Evolutionary conservation across 1,140 invertebrate species (phyloP).

Genomic region (Drosophila orena): DNA sequence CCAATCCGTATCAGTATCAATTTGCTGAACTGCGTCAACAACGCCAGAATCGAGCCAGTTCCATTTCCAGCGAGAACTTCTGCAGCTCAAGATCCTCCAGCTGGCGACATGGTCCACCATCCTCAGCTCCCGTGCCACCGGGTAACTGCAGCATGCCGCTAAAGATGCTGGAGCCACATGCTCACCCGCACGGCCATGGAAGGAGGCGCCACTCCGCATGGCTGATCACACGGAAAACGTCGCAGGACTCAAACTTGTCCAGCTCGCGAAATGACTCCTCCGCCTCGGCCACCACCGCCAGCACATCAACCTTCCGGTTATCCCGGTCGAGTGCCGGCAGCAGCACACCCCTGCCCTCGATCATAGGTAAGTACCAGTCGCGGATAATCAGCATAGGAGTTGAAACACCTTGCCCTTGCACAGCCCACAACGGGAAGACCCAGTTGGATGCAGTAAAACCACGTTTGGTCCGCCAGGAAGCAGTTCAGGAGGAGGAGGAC

Average conservation of each 20-base stretch:
- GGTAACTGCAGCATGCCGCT: slow-evolving; percentile 90
- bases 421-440: slow-evolving; percentile 75
- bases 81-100: slow-evolving; percentile 93
- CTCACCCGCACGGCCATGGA: slow-evolving; percentile 75
- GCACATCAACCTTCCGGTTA: slow-evolving; percentile 93
- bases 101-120: slow-evolving; percentile 90
- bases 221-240: slow-evolving; percentile 94
- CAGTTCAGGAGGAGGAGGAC: slow-evolving; percentile 89
- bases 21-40: slow-evolving; percentile 91
- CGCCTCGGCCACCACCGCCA: slow-evolving; percentile 92
- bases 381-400: too few species aligned
- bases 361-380: slow-evolving; percentile 59
- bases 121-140: slow-evolving; percentile 79
- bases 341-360: slow-evolving; percentile 82
- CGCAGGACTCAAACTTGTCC: slow-evolving; percentile 95
- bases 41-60: slow-evolving; percentile 91
- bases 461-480: slow-evolving; percentile 90
- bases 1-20: slow-evolving; percentile 91
- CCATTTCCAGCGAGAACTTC: slow-evolving; percentile 95
- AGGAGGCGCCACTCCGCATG: slow-evolving; percentile 92
- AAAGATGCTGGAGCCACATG: slow-evolving; percentile 88
- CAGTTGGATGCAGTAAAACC: slow-evolving; percentile 85
- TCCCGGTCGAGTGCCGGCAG: slow-evolving; percentile 90
- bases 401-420: not conserved
- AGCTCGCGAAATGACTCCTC: slow-evolving; percentile 95